Evolutionary conservation across 1,140 invertebrate species (phyloP), one percentile per base, ranked within the genome.

Genomic region (Drosophila mauritiana): DNA sequence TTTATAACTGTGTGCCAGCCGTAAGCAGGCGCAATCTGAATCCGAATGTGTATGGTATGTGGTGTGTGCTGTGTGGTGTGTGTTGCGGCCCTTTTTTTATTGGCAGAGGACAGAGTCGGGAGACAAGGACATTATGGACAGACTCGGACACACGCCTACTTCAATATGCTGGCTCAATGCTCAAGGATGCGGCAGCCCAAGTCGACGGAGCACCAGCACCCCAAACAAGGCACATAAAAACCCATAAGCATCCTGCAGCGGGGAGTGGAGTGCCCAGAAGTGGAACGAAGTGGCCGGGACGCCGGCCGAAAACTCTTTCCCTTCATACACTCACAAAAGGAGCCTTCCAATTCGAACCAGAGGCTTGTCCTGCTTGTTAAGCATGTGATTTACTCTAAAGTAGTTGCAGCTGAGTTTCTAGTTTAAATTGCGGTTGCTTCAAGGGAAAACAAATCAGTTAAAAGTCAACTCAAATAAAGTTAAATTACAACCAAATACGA

Each of bases 141-240:
- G 62, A 76, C 73, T 77, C 73, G 74, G 74, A 77, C 73, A 74
- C 70, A 61, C 77, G 83, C 84, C 84, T 88, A 83, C 79, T 88
- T 88, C 83, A 79, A 86, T 88, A 86, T 83, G 83, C 61, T 88
- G 61, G 61, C 45, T 65, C 64, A 52, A 68, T 68, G 51, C 67
- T 70, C 64, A 69, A 69, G 65, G 62, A 69, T 69, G 65, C 49
- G 63, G 65, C 46, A 37, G 61, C 7, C 39, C 5, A 40, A 39
- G 48, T 43, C 55, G 43, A 65, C 46, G 61, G 46, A 55, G 56
- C 64, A 42, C 48, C 73, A 42, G 54, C 65, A 56, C 53, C 73
- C 82, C 76, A 86, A 85, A 85, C 83, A 85, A 82, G 82, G 83
- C 83, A 82, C 76, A 85, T 85, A 85, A 85, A 85, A 88, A 85